These are phyloP conservation scores for Macrobrachium rosenbergii DNA, from an alignment of 1,140 invertebrate genomes.

Conservation along the genomic window DNA sequence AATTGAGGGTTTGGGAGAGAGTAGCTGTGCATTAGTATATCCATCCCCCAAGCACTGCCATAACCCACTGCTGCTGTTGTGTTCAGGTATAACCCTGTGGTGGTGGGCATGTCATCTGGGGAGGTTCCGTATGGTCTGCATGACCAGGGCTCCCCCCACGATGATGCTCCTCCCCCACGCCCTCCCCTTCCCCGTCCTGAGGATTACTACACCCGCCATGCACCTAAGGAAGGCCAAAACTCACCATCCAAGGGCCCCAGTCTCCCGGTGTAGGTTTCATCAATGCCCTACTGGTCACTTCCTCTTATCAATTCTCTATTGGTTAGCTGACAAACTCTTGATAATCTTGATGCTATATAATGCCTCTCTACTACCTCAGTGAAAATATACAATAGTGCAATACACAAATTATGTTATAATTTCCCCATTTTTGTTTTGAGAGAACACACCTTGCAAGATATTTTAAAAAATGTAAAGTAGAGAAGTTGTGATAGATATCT, in stretches of 20 bases:
- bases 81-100: conserved; percentile 59
- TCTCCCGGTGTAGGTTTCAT: conserved; percentile 61
- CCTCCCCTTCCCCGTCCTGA: conserved; percentile 89
- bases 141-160: conserved; percentile 68
- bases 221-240: conserved; percentile 61
- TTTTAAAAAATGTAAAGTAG: no score
- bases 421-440: no score
- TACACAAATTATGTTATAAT: no score
- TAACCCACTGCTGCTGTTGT: conserved; percentile 60
- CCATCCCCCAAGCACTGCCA: conserved; percentile 51
- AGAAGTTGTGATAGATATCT: no score
- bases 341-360: no score
- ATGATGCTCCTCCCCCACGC: conserved; percentile 80
- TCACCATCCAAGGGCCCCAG: conserved; percentile 63
- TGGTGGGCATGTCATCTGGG: conserved; percentile 54
- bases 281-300: neutral
- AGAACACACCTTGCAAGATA: no score
- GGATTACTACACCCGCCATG: conserved; percentile 72
- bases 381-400: no score
- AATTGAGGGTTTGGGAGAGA: conserved; percentile 47
- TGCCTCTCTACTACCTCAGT: no score
- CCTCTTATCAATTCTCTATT: neutral
- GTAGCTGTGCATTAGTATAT: neutral
- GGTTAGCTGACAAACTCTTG: no score
- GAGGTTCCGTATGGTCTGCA: conserved; percentile 61